Conservation (phyloP, 2,113 vertebrate species). For the Bos indicus region DNA sequence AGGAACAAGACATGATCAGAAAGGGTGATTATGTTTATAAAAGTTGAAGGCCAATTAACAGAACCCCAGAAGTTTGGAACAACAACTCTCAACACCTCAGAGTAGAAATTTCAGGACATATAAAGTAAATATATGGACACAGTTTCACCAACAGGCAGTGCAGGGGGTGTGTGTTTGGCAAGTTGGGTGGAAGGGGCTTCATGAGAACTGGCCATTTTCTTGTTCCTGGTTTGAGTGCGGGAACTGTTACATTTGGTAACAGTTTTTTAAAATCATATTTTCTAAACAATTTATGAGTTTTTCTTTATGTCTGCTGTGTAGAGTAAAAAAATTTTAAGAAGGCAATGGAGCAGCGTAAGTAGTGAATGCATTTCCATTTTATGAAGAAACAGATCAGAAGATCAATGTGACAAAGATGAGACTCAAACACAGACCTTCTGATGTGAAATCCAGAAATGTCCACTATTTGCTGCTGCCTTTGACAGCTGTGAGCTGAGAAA, state of each 20-base stretch:
- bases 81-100: neutral
- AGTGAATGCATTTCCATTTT: neutral
- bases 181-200: neutral
- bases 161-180: neutral
- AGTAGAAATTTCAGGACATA: neutral
- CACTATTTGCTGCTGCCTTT: neutral
- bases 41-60: neutral
- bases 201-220: neutral
- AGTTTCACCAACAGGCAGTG: neutral
- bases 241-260: neutral
- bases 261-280: neutral
- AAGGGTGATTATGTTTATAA: neutral
- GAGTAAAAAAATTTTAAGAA: neutral
- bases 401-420: neutral
- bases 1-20: neutral
- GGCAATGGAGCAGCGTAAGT: neutral
- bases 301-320: neutral
- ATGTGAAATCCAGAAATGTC: neutral
- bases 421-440: neutral
- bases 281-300: neutral
- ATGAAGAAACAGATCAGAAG: neutral
- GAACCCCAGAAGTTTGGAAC: neutral
- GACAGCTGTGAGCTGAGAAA: neutral
- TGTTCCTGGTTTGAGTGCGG: neutral
- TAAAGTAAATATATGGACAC: accelerated